Evolutionary conservation across 2,113 vertebrate species (phyloP), one percentile per base, ranked within the genome.

Genomic region (Syrmaticus mikado): DNA sequence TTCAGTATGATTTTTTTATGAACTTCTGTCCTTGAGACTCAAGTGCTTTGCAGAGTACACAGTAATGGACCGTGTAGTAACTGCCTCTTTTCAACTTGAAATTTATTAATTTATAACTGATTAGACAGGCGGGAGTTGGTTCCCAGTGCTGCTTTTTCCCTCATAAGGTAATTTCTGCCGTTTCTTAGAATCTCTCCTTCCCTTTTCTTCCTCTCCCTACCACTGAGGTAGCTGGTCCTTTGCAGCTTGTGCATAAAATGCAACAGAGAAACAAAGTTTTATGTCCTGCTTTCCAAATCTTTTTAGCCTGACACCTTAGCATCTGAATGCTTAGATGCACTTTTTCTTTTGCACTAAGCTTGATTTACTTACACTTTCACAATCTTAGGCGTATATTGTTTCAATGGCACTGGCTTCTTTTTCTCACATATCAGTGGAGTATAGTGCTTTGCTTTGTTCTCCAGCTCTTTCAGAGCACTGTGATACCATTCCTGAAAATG

Each of bases 291-390:
- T 85, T 73, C 45, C 64, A 93, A 85, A 89, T 55, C 32, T 14
- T 90, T 80, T 6, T 8, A 85, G 28, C n/a, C 78, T 66, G 34
- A 48, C 24, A 6, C 21, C 74, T 41, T 38, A 60, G 64, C 70
- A 46, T 36, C 45, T 52, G 24, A 41, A 50, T 0, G 1, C 48
- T 87, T 58, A 83, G 83, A 61, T 1, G 1, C 6, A 78, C 15
- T 18, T 71, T 45, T 80, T 36, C n/a, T 80, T 53, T 58, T 76
- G 75, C 38, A 71, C 11, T 30, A 65, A 24, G 7, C 5, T 32
- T n/a, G 28, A 6, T 40, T 67, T 74, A 97, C 99, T 98, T 97
- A 99, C 99, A 99, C 98, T 98, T 98, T 98, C 53, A 99, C 98
- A 65, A 99, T 98, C 97, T 98, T 99, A 5, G 99, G 99, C 1